These are phyloP conservation scores for Pseudopodoces humilis DNA, from an alignment of 2,113 vertebrate genomes.

Conservation along the genomic window DNA sequence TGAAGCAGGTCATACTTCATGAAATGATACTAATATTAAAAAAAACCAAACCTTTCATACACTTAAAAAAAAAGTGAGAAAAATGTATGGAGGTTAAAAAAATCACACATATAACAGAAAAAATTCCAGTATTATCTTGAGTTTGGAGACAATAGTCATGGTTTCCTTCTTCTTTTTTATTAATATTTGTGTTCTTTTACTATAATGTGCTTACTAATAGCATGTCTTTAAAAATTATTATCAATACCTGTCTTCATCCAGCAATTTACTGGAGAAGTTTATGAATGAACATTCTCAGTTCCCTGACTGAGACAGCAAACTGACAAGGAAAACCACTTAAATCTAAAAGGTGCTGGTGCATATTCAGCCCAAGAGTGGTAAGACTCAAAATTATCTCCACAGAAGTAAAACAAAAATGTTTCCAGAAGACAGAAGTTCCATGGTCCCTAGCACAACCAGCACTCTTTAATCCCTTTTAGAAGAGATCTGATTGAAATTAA, in stretches of 20 bases:
- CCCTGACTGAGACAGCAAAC: not conserved
- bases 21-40: not conserved
- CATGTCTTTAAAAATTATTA: not conserved
- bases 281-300: not conserved
- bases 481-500: not conserved
- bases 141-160: not conserved
- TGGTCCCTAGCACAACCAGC: not conserved
- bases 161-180: not conserved
- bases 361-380: not conserved
- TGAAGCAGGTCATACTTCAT: not conserved
- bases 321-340: not conserved
- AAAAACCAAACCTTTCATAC: rapidly evolving
- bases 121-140: not conserved
- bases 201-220: not conserved
- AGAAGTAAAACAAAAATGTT: not conserved
- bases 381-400: not conserved
- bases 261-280: not conserved
- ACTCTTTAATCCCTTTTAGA: not conserved
- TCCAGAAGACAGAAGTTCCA: not conserved
- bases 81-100: not conserved
- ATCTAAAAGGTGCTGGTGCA: not conserved
- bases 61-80: not conserved
- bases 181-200: not conserved
- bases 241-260: not conserved
- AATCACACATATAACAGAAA: not conserved